Evolutionary conservation across 2,888 invertebrate genomes (phyloP).

Genomic region (Heteromurus nitidus): DNA sequence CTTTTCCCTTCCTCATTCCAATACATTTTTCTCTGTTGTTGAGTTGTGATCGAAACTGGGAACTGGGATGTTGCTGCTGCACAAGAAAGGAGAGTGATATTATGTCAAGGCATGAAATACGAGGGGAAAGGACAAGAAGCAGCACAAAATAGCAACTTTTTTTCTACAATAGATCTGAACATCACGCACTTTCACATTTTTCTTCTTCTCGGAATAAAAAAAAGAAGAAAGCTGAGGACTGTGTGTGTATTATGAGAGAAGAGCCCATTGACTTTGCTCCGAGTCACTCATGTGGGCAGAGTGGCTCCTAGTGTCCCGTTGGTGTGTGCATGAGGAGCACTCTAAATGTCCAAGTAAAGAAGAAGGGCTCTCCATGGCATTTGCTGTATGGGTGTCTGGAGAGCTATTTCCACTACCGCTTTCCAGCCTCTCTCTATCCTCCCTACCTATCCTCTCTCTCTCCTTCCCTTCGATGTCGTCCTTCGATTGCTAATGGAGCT

Average conservation of each 20-base stretch:
- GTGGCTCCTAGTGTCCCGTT: not conserved
- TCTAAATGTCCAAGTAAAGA: slow-evolving; percentile 65
- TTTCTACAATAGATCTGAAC: too few species aligned
- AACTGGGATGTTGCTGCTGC: not conserved
- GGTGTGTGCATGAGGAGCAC: slow-evolving; percentile 16
- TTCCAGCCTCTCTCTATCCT: slow-evolving; percentile 17
- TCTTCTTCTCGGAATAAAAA: too few species aligned
- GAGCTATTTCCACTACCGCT: slow-evolving; percentile 70
- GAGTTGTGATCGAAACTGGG: too few species aligned
- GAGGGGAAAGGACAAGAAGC: not conserved
- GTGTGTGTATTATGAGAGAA: too few species aligned
- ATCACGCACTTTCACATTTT: too few species aligned
- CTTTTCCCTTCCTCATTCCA: too few species aligned
- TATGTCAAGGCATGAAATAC: slow-evolving; percentile 11
- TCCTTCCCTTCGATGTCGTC: slow-evolving; percentile 4
- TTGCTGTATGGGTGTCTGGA: slow-evolving; percentile 72
- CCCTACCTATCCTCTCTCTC: not conserved
- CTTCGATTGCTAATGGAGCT: slow-evolving; percentile 39
- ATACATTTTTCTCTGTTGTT: too few species aligned
- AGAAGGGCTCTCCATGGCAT: slow-evolving; percentile 67
- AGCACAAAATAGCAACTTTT: not conserved
- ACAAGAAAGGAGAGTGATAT: slow-evolving; percentile 9
- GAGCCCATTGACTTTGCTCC: slow-evolving; percentile 55
- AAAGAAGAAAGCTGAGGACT: too few species aligned
- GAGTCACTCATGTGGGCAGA: slow-evolving; percentile 41